Evolutionary conservation across 2,888 invertebrate species (phyloP).

Genomic region (Malachius bipustulatus): DNA sequence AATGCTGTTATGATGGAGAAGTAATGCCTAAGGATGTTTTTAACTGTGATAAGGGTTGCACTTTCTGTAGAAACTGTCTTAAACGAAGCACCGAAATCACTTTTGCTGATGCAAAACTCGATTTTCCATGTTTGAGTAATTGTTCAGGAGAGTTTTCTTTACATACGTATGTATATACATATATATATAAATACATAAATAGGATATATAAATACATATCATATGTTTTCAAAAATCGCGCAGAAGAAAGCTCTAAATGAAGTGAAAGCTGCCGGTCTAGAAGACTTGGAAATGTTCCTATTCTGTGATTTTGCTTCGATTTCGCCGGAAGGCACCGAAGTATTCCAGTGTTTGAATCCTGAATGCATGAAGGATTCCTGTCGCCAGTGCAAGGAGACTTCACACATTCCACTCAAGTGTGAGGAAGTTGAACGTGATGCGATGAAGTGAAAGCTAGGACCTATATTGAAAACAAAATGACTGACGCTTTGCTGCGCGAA

Average conservation of each 20-base stretch:
- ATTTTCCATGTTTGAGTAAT: constrained; percentile 37
- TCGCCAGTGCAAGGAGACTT: constrained; percentile 40
- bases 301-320: constrained; percentile 47
- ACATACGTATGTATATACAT: constrained; percentile 29
- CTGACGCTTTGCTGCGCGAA: constrained; percentile 12
- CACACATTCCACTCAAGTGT: constrained; percentile 44
- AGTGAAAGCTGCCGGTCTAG: constrained; percentile 41
- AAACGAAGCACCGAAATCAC: constrained; percentile 31
- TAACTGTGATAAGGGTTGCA: constrained; percentile 35
- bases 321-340: constrained; percentile 33
- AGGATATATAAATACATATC: too few species aligned
- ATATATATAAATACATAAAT: constrained; percentile 34
- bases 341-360: constrained; percentile 44
- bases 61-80: constrained; percentile 38
- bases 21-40: constrained; percentile 35
- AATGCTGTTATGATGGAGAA: constrained; percentile 45
- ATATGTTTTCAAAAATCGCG: constrained; percentile 40
- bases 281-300: constrained; percentile 44
- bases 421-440: too few species aligned
- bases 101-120: constrained; percentile 34
- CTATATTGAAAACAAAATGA: constrained; percentile 34
- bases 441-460: too few species aligned
- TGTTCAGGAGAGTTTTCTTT: constrained; percentile 32
- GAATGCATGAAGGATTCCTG: constrained; percentile 46
- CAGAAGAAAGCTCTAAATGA: constrained; percentile 41